Evolutionary conservation across 2,113 vertebrate genomes (phyloP).

Genomic region (Chloropsis cyanopogon): DNA sequence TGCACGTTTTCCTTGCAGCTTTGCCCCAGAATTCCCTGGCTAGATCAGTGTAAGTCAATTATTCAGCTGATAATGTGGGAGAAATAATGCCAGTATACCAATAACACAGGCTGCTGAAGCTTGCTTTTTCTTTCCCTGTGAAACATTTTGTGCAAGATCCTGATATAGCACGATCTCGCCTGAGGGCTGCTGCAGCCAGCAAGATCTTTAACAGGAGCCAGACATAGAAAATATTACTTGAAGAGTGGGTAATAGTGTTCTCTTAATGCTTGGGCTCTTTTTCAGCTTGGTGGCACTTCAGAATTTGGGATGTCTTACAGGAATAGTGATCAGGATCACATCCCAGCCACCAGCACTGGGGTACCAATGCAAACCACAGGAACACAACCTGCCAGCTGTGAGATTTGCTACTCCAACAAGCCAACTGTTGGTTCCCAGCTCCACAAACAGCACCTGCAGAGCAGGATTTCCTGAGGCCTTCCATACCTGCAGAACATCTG

Average conservation of each 20-base stretch:
- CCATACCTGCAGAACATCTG: background rate
- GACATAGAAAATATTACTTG: background rate
- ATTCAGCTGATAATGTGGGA: background rate
- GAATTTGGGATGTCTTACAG: background rate
- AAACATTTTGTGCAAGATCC: background rate
- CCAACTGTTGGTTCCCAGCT: background rate
- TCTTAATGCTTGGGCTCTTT: background rate
- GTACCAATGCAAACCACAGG: background rate
- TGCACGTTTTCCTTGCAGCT: background rate
- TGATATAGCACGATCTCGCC: background rate
- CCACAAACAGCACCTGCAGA: background rate
- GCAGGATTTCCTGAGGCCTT: slow-evolving; percentile 48
- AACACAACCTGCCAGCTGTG: background rate
- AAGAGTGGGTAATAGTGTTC: background rate
- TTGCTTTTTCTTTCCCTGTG: background rate
- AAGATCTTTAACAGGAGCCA: background rate
- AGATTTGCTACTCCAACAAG: background rate
- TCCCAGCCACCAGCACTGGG: background rate
- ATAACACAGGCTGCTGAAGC: background rate
- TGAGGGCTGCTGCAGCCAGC: background rate
- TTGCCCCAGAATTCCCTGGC: background rate
- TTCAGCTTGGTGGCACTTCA: background rate
- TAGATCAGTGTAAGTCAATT: background rate
- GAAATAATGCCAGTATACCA: background rate
- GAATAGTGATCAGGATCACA: background rate